Base-by-base conservation (phyloP, 2,888 invertebrate genomes). In the Tenthredo amoena region DNA sequence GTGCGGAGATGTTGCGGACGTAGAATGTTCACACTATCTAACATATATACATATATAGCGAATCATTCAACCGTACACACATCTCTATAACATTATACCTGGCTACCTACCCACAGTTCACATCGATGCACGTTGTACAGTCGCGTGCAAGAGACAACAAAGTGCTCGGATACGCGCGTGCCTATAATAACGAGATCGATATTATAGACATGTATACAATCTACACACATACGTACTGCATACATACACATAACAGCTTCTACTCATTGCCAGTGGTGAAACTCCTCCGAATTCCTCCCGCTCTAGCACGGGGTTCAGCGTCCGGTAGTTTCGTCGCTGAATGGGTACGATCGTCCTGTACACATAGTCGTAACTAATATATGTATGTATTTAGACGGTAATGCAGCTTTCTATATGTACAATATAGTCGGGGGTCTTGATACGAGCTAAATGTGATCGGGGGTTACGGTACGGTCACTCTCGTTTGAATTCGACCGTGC, bases 151-250 rank as follows among this genome's bases (percentile, higher is more conserved):
- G 43, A 76, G 31, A 77, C 50, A 77, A 74, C 74, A 74, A 77
- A 77, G 9, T 55, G 31, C 55, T 10, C 50, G 50, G 34, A 50
- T 77, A 77, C 34, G 50, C 77, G 55, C 77, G 50, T 55, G 50
- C 34, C 50, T 77, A 34, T 55, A 50, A 77, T 86, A 88, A 88
- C 88, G 85, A 89, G 88, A 89, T 89, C 89, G 88, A 90, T 90
- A 89, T 89, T 89, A 86, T 72, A 83, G 12, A 18, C 62, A 26
- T 65, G 58, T 84, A 84, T 81, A 77, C 72, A 86, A 21, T 58
- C 58, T 26, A 58, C 58, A 87, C 87, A 87, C 87, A 86, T 72
- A 82, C 55, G 43, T 84, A 84, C 79, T 72, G 79, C 55, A 37
- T 84, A 84, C 79, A 68, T 74, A 86, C 72, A 84, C 72, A 84